Conservation (phyloP, 2,888 invertebrate genomes). For the Seira musarum region DNA sequence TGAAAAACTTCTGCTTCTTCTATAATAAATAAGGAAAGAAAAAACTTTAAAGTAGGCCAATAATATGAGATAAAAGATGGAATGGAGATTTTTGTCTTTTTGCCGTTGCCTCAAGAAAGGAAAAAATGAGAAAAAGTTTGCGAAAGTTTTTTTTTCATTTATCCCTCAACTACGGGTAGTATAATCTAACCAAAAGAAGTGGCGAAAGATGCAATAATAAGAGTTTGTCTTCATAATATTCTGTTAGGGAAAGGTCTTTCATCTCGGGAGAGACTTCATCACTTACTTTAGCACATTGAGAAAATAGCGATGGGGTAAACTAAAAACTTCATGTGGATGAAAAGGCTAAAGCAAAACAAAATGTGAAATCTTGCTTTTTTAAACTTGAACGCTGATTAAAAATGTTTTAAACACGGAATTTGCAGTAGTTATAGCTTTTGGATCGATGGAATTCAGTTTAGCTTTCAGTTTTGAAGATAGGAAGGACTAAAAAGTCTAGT, state of each 20-base stretch:
- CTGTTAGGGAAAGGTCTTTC: slow-evolving; percentile 44
- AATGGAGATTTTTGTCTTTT: slow-evolving; percentile 53
- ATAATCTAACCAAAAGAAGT: slow-evolving; percentile 39
- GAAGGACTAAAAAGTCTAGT: too few relatives aligned
- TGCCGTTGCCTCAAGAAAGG: slow-evolving; percentile 28
- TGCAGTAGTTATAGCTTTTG: too few relatives aligned
- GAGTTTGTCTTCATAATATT: slow-evolving; percentile 20
- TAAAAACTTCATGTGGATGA: slow-evolving; percentile 30
- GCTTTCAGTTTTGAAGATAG: too few relatives aligned
- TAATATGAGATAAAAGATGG: slow-evolving; percentile 58
- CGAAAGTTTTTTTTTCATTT: slow-evolving; percentile 37
- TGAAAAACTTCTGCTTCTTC: slow-evolving; percentile 3
- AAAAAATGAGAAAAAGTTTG: slow-evolving; percentile 27
- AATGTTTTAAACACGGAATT: too few relatives aligned
- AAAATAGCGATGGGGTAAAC: slow-evolving; percentile 35
- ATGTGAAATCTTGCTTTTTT: slow-evolving; percentile 14
- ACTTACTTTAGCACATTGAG: slow-evolving; percentile 17
- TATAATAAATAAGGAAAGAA: slow-evolving; percentile 18
- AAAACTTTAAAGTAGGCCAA: slow-evolving; percentile 62
- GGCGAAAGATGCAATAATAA: slow-evolving; percentile 37
- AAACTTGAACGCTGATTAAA: too few relatives aligned
- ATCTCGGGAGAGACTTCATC: slow-evolving; percentile 46
- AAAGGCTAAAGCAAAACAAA: slow-evolving; percentile 14
- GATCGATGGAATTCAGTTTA: too few relatives aligned
- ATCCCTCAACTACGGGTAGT: slow-evolving; percentile 1